Base-by-base conservation (phyloP, 2,113 vertebrate species). In the Xiphorhynchus elegans region DNA sequence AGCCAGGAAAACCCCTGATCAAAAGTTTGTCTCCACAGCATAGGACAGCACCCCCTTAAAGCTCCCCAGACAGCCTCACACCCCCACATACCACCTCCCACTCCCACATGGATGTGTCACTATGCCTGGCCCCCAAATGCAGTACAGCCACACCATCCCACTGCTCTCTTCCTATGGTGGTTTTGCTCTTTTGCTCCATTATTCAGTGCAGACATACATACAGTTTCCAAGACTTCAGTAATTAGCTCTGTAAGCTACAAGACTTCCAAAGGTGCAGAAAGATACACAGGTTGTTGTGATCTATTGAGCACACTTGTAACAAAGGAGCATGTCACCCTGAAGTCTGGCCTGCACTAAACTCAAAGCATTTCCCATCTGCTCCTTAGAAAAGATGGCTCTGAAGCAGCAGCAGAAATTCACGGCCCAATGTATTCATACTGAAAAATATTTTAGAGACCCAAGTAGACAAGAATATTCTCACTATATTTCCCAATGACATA, bases 121-220 rank as follows among this genome's bases (percentile, higher is more conserved):
- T 17, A 0, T 74, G 37, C 28, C 28, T 40, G 72, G 4, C 7
- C 31, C 23, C 68, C 66, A 37, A 37, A 19, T 23, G 40, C 24
- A 39, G 13, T 6, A 7, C 9, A 56, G 55, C n/a, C 39, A 9
- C 29, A 25, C 6, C 10, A 20, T 19, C 16, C 28, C 3, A 0
- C 8, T n/a, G 31, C 40, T 58, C 59, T 76, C 39, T 33, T 49
- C n/a, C 49, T 49, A 21, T 12, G 19, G 7, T 44, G 19, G 11
- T 21, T 94, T 49, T 81, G 44, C 4, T 64, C 13, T 68, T 73
- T 21, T 79, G 6, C 29, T 85, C 52, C 11, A 13, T 63, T 63
- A 52, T 50, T 52, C 0, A 0, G 8, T 53, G 39, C 19, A 76
- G 49, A 25, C 3, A 7, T 35, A 20, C 4, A 47, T 33, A 37